A percentile compares a stretch with the other conserved stretches of the same genome.
Conservation (phyloP, 2,113 vertebrate species). For the Passer domesticus region DNA sequence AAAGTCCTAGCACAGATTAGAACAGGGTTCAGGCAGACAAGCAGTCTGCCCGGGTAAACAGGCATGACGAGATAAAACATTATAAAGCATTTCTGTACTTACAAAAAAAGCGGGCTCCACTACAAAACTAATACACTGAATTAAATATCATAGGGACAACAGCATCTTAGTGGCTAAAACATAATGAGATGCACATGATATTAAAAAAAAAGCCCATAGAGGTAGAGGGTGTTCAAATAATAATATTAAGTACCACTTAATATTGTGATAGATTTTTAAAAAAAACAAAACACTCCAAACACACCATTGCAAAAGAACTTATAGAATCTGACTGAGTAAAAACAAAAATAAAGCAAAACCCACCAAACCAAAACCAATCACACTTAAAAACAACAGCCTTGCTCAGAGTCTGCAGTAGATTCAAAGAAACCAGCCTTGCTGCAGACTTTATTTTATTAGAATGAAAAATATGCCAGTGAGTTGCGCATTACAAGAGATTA, state of each 20-base stretch:
- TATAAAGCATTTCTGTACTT: neutral
- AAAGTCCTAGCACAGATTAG: neutral
- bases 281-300: neutral
- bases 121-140: neutral
- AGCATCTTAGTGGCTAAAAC: neutral
- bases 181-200: neutral
- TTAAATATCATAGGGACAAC: neutral
- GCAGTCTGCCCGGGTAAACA: neutral
- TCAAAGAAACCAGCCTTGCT: neutral
- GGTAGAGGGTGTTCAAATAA: neutral
- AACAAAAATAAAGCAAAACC: neutral
- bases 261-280: neutral
- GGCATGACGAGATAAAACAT: neutral
- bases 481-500: neutral
- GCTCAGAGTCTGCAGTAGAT: neutral
- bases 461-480: neutral
- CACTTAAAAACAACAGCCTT: neutral
- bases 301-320: neutral
- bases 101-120: neutral
- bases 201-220: neutral
- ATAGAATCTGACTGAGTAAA: fast-evolving
- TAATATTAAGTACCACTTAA: neutral
- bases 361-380: neutral
- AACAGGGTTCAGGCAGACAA: neutral
- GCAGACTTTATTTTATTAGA: neutral